phyloP scores from a whole-genome alignment of 1,140 invertebrate genomes.

The Anastrepha obliqua region DNA sequence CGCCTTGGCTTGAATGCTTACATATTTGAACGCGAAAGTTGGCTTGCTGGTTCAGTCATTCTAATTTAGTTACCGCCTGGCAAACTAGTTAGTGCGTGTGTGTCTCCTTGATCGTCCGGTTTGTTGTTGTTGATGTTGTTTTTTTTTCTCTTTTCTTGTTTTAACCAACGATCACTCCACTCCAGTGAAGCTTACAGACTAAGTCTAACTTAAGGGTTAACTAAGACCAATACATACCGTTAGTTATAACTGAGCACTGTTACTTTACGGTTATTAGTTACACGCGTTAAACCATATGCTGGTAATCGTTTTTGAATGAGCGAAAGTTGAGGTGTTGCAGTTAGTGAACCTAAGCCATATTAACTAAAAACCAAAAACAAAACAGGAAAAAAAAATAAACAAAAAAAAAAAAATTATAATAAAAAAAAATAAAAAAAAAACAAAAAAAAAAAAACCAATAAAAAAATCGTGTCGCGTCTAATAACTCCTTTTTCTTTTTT shows the following conservation, averaged over 20 bases:
- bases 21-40: not conserved
- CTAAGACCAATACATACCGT: conserved; percentile 8
- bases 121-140: not conserved
- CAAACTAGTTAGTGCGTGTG: conserved; percentile 28
- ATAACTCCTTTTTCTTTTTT: not conserved
- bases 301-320: not conserved
- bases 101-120: not conserved
- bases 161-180: not conserved
- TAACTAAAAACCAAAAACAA: not conserved
- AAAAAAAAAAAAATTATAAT: not conserved
- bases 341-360: not conserved
- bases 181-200: not conserved
- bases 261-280: conserved; percentile 10
- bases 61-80: not conserved
- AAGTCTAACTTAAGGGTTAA: not conserved
- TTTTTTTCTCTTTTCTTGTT: not conserved
- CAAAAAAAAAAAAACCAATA: not conserved
- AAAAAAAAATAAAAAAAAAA: not conserved
- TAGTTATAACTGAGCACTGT: not conserved
- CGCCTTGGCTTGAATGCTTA: not conserved
- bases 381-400: not conserved
- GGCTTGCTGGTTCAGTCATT: not conserved
- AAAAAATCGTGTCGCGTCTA: not conserved
- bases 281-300: not conserved
- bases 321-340: conserved; percentile 4